Conservation (phyloP, 2,797 vertebrate species). For the Poecilia picta region DNA sequence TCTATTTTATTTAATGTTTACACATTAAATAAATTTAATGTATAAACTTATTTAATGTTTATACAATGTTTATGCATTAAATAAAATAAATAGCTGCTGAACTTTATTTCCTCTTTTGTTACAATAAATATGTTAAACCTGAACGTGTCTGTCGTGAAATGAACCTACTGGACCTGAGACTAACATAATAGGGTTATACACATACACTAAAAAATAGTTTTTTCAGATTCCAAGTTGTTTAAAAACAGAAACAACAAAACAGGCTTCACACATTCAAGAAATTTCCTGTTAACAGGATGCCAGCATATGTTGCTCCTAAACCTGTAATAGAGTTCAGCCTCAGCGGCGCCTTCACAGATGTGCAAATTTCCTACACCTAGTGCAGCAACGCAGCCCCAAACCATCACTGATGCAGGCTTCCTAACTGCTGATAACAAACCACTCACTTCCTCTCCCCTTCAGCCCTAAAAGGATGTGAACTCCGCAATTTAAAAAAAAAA, state of each 20-base stretch:
- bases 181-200: no score
- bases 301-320: neutral
- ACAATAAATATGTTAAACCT: no score
- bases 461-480: neutral
- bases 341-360: constrained; percentile 13
- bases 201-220: neutral
- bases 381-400: constrained; percentile 1
- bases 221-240: neutral
- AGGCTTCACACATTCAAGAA: neutral
- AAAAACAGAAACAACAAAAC: neutral
- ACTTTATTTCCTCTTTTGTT: no score
- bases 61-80: no score
- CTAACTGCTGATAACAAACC: constrained; percentile 7
- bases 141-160: no score
- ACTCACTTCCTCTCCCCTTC: neutral
- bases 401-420: neutral
- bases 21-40: no score
- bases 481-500: neutral
- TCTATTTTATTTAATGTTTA: no score
- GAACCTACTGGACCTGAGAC: no score
- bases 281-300: neutral
- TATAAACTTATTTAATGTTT: no score
- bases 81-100: no score
- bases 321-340: neutral
- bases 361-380: neutral